These are phyloP conservation scores for Phainopepla nitens DNA, from an alignment of 2,113 vertebrate genomes.

Conservation along the genomic window DNA sequence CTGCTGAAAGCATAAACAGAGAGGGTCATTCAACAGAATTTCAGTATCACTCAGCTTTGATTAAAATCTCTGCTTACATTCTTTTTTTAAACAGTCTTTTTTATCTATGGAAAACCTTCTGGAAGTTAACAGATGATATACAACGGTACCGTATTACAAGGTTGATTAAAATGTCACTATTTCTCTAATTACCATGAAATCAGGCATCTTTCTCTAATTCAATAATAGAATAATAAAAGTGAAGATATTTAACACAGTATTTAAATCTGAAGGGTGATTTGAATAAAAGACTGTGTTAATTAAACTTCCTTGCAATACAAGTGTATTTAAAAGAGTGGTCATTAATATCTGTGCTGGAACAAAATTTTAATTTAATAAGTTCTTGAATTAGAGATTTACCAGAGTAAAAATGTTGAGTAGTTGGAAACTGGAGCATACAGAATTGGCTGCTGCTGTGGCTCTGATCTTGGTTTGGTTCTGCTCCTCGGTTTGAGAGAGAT, in stretches of 20 bases:
- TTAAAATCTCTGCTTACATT: slow-evolving; percentile 23
- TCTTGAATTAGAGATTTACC: not conserved
- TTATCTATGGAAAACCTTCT: not conserved
- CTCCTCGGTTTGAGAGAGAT: slow-evolving; percentile 1
- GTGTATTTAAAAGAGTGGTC: not conserved
- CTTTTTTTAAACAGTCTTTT: not conserved
- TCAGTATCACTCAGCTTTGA: not conserved
- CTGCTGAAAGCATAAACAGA: slow-evolving; percentile 22
- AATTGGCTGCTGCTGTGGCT: not conserved
- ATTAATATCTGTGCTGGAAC: not conserved
- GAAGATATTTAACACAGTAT: not conserved
- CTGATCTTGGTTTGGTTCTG: not conserved
- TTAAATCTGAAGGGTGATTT: not conserved
- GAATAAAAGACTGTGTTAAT: not conserved
- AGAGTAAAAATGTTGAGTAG: not conserved
- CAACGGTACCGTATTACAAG: not conserved
- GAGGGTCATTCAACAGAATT: not conserved
- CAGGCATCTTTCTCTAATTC: not conserved
- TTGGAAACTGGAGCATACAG: not conserved
- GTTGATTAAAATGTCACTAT: not conserved
- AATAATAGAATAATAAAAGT: not conserved
- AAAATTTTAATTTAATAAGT: not conserved
- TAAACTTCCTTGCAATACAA: not conserved
- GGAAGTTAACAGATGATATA: not conserved
- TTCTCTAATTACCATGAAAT: not conserved